Evolutionary conservation across 2,888 invertebrate genomes (phyloP).

Genomic region (Heliothis peltigera): DNA sequence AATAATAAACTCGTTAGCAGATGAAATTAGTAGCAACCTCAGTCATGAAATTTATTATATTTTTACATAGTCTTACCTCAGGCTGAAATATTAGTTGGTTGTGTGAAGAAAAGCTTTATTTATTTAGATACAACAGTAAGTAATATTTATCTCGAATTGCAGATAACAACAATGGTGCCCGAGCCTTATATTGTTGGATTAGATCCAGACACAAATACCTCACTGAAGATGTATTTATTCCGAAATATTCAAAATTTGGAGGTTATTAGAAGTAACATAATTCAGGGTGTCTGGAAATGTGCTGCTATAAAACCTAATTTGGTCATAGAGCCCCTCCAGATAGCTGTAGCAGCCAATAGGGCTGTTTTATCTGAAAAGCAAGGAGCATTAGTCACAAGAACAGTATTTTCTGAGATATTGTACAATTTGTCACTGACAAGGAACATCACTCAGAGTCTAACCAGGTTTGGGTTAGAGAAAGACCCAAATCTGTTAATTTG

Average conservation of each 20-base stretch:
- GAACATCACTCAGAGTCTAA: conserved; percentile 92
- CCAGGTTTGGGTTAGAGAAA: conserved; percentile 90
- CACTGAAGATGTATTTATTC: conserved; percentile 87
- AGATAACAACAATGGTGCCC: conserved; percentile 62
- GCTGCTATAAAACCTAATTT: conserved; percentile 91
- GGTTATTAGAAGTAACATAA: conserved; percentile 87
- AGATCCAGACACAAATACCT: conserved; percentile 82
- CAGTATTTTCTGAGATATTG: conserved; percentile 91
- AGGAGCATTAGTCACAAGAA: conserved; percentile 89
- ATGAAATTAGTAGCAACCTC: no score
- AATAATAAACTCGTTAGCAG: no score
- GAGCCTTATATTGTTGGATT: conserved; percentile 75
- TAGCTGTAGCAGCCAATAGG: conserved; percentile 92
- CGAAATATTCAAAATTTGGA: conserved; percentile 90
- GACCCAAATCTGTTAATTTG: conserved; percentile 76
- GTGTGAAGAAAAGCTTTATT: no score
- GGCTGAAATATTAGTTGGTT: no score
- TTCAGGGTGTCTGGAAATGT: conserved; percentile 90
- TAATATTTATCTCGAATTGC: conserved; percentile 7
- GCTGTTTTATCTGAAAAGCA: conserved; percentile 88
- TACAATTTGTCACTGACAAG: conserved; percentile 92
- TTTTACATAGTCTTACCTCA: no score
- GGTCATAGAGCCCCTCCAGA: conserved; percentile 90
- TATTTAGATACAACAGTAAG: not conserved
- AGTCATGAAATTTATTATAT: no score